Evolutionary conservation across 2,113 vertebrate species (phyloP), one percentile per base, ranked within the genome.

Genomic region (Pygoscelis adeliae): DNA sequence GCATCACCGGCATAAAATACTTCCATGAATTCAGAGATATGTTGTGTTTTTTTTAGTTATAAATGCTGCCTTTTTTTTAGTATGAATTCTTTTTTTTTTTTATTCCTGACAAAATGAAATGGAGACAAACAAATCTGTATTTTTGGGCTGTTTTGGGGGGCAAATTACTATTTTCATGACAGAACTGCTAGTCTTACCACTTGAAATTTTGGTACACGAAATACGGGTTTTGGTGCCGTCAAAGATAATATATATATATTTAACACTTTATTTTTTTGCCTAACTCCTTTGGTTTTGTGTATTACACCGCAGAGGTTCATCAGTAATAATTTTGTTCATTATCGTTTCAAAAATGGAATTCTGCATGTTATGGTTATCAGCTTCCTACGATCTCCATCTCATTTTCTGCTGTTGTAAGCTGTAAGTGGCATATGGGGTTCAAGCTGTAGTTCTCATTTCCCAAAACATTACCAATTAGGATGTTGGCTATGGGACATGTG

Each of bases 401-500:
- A 26, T 67, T 91, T 94, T 78, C n/a, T 74, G 50, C 72, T 71
- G 8, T 55, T 66, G 6, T 66, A 77, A 78, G 44, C 65, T 87
- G 4, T 27, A 10, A 81, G 47, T 81, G 61, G 69, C 71, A 23
- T 13, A 47, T 59, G 26, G 42, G 58, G 36, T 71, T 66, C 72
- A 53, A 81, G 40, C 55, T 78, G 71, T 49, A 78, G 21, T 67
- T 89, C 77, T 82, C 32, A 15, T 80, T 88, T 92, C 69, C 40
- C 77, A 76, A 79, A 87, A 40, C 44, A 38, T 38, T 89, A 36
- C 56, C 89, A 13, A 3, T 92, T 89, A 82, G 83, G 61, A 65
- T n/a, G 44, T 27, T 97, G 89, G 69, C 89, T 93, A 52, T 91
- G 93, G 80, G 65, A 92, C 47, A 78, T 44, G 30, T 10, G 76